phyloP scores from a whole-genome alignment of 1,140 invertebrate genomes.

The Cotesia typhae region DNA sequence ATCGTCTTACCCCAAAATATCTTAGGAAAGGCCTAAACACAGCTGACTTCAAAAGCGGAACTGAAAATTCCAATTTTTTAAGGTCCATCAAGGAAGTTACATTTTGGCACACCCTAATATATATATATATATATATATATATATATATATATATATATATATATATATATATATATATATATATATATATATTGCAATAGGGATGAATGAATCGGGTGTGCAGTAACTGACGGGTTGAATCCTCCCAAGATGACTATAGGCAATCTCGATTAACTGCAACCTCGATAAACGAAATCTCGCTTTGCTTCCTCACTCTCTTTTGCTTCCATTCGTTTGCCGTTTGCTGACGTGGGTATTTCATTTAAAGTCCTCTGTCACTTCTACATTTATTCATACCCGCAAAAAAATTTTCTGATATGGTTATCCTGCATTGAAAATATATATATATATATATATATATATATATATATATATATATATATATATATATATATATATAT shows the following conservation, averaged over 20 bases:
- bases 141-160: background rate
- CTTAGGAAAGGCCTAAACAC: no score
- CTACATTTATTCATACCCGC: background rate
- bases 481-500: no score
- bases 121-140: no score
- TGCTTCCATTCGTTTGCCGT: background rate
- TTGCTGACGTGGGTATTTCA: background rate
- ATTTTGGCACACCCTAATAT: no score
- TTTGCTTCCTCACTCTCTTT: constrained; percentile 9
- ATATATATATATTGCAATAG: constrained; percentile 8
- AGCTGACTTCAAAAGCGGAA: no score
- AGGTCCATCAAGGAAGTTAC: no score
- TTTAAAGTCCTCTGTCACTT: background rate
- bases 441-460: no score
- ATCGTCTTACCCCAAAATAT: no score
- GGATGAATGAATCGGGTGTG: constrained; percentile 35
- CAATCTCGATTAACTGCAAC: constrained; percentile 37
- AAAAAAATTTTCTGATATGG: background rate
- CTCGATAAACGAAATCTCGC: constrained; percentile 27
- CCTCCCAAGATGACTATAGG: constrained; percentile 28
- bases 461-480: no score
- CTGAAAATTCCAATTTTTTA: no score
- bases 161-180: no score
- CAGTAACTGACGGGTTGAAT: constrained; percentile 28
- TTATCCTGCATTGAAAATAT: no score